Conservation (phyloP, 2,888 invertebrate species). For the Epirrhoe tristata region DNA sequence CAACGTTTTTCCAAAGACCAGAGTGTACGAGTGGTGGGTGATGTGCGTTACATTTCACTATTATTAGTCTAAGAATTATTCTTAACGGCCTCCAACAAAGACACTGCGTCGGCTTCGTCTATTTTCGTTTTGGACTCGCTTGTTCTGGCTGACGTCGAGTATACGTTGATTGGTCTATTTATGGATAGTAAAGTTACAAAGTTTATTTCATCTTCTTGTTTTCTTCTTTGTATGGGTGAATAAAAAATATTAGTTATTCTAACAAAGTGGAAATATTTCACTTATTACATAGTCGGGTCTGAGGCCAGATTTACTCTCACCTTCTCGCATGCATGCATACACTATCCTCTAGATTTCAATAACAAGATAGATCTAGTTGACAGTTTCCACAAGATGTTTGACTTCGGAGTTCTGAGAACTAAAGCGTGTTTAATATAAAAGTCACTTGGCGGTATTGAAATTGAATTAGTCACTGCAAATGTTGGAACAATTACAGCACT, state of each 20-base stretch:
- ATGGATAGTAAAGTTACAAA: conserved; percentile 22
- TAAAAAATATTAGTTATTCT: background rate
- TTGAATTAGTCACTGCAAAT: conserved; percentile 2
- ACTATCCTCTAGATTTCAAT: background rate
- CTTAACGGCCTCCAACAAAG: conserved; percentile 76
- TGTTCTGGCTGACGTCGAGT: conserved; percentile 48
- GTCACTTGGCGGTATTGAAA: background rate
- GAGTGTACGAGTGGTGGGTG: conserved; percentile 17
- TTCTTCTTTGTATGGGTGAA: background rate
- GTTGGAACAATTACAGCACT: conserved; percentile 15
- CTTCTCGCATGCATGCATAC: background rate
- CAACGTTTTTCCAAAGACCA: background rate
- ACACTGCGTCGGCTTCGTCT: conserved; percentile 65
- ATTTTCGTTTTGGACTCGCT: conserved; percentile 68
- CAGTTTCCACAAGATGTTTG: background rate
- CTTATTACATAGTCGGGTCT: background rate
- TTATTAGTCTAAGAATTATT: conserved; percentile 72
- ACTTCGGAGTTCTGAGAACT: background rate
- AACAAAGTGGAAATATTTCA: too few species aligned
- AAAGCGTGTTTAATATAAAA: background rate
- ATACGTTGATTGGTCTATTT: conserved; percentile 27
- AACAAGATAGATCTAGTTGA: background rate
- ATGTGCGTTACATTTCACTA: conserved; percentile 57
- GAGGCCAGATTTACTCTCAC: background rate
- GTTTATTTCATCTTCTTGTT: conserved; percentile 11